These are phyloP conservation scores for Gasteruption jaculator DNA, from an alignment of 2,888 invertebrate species.

Conservation along the genomic window DNA sequence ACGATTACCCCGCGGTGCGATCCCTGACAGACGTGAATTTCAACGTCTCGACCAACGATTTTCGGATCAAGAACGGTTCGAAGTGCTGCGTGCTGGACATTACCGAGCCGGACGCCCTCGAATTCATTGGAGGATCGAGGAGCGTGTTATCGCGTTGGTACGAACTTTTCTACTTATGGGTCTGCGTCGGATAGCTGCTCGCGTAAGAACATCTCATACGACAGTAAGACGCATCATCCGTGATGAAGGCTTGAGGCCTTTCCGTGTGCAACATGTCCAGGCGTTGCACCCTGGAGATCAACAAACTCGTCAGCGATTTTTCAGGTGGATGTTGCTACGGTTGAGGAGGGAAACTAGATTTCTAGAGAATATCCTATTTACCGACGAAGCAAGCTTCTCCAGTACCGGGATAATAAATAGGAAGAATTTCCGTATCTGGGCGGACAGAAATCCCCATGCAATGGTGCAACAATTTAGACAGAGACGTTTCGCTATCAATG, in stretches of 20 bases:
- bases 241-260: conserved; percentile 2
- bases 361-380: too few relatives aligned
- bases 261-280: conserved; percentile 6
- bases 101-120: too few relatives aligned
- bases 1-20: conserved; percentile 12
- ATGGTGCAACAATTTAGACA: too few relatives aligned
- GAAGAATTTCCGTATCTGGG: too few relatives aligned
- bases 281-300: conserved; percentile 2
- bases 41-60: conserved; percentile 17
- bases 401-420: too few relatives aligned
- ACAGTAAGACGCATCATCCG: conserved; percentile 6
- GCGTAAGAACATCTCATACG: conserved; percentile 5
- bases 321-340: too few relatives aligned
- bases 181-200: conserved; percentile 7
- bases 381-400: too few relatives aligned
- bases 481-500: too few relatives aligned
- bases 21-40: conserved; percentile 16
- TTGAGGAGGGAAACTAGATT: too few relatives aligned
- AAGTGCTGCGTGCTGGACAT: conserved; percentile 14
- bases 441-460: too few relatives aligned
- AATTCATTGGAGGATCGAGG: conserved; percentile 13
- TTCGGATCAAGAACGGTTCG: conserved; percentile 15
- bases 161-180: conserved; percentile 6
- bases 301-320: too few relatives aligned
- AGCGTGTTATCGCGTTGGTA: neutral